Evolutionary conservation across 1,140 invertebrate species (phyloP), one percentile per base, ranked within the genome.

Genomic region (Orussus abietinus): DNA sequence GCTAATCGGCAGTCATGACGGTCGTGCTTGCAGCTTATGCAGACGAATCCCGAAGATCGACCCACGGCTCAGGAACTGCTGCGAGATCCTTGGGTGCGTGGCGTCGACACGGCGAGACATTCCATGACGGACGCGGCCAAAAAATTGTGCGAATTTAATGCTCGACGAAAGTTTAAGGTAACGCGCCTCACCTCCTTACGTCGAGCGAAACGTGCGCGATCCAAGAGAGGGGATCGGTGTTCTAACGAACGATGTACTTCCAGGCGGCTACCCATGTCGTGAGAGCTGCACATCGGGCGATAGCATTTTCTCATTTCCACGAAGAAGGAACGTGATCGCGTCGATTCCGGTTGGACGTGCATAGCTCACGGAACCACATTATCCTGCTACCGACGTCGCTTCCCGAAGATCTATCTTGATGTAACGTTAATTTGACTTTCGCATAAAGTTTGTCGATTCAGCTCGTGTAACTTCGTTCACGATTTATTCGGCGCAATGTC

Each of bases 131-230:
- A 47, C n/a, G 26, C 28, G 1, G 73, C 73, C 43, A 56, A 48
- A 22, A 52, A 55, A 37, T 40, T 62, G 15, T 71, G 76, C 38
- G 76, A 78, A 55, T 81, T 81, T 54, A 82, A 82, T 62, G 69
- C 75, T 6, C 71, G 77, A 51, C 62, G 80, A 58, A 79, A 80
- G 59, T 69, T 82, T 32, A 80, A 79, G 64, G 79, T 80, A 53
- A 55, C 49, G n/a, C n/a, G 40, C n/a, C 25, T 37, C 5, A 18
- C 19, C 19, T n/a, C 10, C 5, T 34, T 9, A 14, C 19, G 10
- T 14, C 6, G 4, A 34, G 3, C 10, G 11, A 15, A 5, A 12
- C 12, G 19, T 34, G 15, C 6, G 2, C 11, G 5, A n/a, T 10
- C 4, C 1, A 36, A 15, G 10, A 4, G 25, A 5, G 6, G 4